Conservation (phyloP, 2,888 invertebrate species). For the Trissoscelio sp. region DNA sequence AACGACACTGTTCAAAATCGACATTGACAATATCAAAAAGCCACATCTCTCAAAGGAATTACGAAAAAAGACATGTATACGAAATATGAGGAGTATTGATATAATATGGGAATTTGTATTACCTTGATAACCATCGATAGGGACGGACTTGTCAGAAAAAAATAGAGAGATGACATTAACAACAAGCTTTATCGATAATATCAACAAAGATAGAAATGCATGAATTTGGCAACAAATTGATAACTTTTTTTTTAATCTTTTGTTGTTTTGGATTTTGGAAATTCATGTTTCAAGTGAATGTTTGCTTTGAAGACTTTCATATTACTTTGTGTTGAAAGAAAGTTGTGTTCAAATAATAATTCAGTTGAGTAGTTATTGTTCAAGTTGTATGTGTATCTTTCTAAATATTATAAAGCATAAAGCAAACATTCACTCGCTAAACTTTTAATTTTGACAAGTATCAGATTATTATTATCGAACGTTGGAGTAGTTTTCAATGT, state of each 20-base stretch:
- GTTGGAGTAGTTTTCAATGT: slow-evolving; percentile 50
- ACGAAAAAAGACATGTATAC: slow-evolving; percentile 77
- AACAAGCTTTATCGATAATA: slow-evolving; percentile 82
- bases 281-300: slow-evolving; percentile 72
- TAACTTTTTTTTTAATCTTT: slow-evolving; percentile 31
- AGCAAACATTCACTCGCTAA: slow-evolving; percentile 78
- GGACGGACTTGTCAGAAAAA: slow-evolving; percentile 84
- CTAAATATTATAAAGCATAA: slow-evolving; percentile 10
- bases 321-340: slow-evolving; percentile 1
- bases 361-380: neutral
- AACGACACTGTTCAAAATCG: slow-evolving; percentile 26
- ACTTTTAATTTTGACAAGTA: slow-evolving; percentile 43
- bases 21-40: slow-evolving; percentile 63
- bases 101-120: slow-evolving; percentile 84
- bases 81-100: slow-evolving; percentile 83
- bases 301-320: slow-evolving; percentile 71
- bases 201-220: slow-evolving; percentile 81
- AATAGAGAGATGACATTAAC: slow-evolving; percentile 84
- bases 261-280: slow-evolving; percentile 5
- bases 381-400: neutral
- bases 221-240: slow-evolving; percentile 72
- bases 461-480: slow-evolving; percentile 30
- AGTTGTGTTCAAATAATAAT: slow-evolving; percentile 29
- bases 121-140: slow-evolving; percentile 84
- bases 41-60: slow-evolving; percentile 78